Base-by-base conservation (phyloP, 2,797 vertebrate genomes). In the Gastrophryne carolinensis region DNA sequence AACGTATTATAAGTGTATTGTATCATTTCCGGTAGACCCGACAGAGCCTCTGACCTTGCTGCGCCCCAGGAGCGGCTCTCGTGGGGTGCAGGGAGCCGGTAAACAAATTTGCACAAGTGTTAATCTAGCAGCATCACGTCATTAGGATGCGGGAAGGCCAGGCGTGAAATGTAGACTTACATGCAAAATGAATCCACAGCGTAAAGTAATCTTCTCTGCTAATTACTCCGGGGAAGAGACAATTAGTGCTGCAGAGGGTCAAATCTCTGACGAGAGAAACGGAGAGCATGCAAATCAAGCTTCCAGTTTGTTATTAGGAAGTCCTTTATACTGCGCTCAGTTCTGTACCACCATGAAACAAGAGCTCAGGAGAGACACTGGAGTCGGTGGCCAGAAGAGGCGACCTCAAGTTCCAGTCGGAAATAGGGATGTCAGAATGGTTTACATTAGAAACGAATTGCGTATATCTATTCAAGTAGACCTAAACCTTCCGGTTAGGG, bases 181-280 rank as follows among this genome's bases (percentile, higher is more conserved):
- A 63, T 63, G 66, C 57, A 63, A 76, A 76, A 76, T 76, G 35
- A 70, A 76, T 76, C 63, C 57, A 47, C 60, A 63, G 74, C 47
- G 65, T 35, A 56, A 70, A 63, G 74, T 54, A 76, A 76, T 76
- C 74, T 76, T 70, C 74, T 70, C 23, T 32, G 29, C 49, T 76
- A 76, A 76, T 76, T 76, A 76, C 74, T 76, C 66, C 15, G 13
- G 66, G 74, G 74, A 76, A 70, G 66, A 70, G 58, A 76, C 74
- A 56, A 76, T 76, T 76, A 70, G 57, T 62, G 58, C 15, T 70
- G 47, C 49, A 5, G 74, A 70, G 74, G 73, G 74, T 76, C 74
- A 76, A 37, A 70, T 47, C 44, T 76, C 58, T 30, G 26, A 70
- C 61, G 73, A 60, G 24, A 60, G 49, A 23, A 67, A 70, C 44